These are phyloP conservation scores for Lucinisca nassula DNA, from an alignment of 2,888 invertebrate genomes.

Conservation along the genomic window DNA sequence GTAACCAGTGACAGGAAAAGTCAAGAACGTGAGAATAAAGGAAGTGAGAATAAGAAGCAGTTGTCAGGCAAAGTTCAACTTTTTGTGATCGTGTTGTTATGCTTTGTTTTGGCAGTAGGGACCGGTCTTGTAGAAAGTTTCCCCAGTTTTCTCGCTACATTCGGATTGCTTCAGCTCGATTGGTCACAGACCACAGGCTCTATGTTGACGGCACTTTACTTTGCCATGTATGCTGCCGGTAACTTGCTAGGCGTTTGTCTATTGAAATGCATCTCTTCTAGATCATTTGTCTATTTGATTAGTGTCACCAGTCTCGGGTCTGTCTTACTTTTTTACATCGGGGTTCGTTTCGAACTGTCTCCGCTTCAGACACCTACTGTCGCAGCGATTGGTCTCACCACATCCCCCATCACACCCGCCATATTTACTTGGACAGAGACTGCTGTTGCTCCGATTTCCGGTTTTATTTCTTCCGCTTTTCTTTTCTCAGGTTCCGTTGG, in stretches of 20 bases:
- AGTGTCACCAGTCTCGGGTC: constrained; percentile 21
- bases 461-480: constrained; percentile 61
- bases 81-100: background rate
- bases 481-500: constrained; percentile 66
- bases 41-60: background rate
- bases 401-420: constrained; percentile 64
- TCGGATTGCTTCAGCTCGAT: constrained; percentile 36
- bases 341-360: constrained; percentile 37
- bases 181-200: constrained; percentile 46
- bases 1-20: background rate
- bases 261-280: constrained; percentile 40
- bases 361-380: constrained; percentile 59
- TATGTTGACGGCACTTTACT: constrained; percentile 36
- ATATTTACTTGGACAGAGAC: constrained; percentile 71
- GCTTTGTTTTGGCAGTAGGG: background rate
- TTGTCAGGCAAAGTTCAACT: background rate
- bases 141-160: constrained; percentile 51
- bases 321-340: constrained; percentile 43
- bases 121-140: constrained; percentile 51
- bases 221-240: constrained; percentile 49
- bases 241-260: constrained; percentile 55
- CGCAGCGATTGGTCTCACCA: constrained; percentile 54
- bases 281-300: constrained; percentile 44
- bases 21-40: background rate
- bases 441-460: constrained; percentile 62